Evolutionary conservation across 2,113 vertebrate species (phyloP).

Genomic region (Tragelaphus scriptus): DNA sequence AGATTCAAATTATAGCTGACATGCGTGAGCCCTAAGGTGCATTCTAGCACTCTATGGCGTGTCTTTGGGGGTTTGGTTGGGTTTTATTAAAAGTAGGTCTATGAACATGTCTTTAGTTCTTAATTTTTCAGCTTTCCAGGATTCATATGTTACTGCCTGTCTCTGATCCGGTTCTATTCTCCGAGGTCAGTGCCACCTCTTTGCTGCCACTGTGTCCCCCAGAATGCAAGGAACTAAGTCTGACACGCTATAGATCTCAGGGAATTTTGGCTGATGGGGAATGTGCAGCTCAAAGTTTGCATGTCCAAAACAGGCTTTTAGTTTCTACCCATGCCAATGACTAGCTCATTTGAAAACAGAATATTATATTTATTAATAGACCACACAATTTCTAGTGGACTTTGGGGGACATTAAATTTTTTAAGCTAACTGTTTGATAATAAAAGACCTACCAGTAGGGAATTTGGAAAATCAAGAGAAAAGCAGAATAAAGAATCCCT

Average conservation of each 20-base stretch:
- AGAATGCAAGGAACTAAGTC: not conserved
- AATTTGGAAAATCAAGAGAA: conserved; percentile 5
- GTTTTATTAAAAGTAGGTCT: conserved; percentile 41
- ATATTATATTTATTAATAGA: not conserved
- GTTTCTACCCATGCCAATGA: not conserved
- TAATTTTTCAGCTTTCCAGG: not conserved
- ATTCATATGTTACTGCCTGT: not conserved
- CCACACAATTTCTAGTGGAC: not conserved
- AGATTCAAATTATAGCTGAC: conserved; percentile 48
- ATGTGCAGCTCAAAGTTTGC: not conserved
- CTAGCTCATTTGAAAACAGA: not conserved
- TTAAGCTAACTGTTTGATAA: conserved; percentile 23
- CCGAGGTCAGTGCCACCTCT: not conserved
- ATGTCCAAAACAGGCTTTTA: not conserved
- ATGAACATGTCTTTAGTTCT: not conserved
- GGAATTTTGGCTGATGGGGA: not conserved
- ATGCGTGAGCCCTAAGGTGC: not conserved
- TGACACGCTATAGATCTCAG: not conserved
- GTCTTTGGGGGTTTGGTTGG: not conserved
- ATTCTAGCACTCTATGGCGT: rapidly evolving
- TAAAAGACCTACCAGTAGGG: not conserved
- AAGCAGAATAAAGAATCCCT: not conserved
- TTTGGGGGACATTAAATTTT: not conserved
- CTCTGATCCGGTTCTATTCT: not conserved
- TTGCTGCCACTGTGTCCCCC: not conserved